These are phyloP conservation scores for Caenorhabditis auriculariae DNA, from an alignment of 2,888 invertebrate species.

Conservation along the genomic window DNA sequence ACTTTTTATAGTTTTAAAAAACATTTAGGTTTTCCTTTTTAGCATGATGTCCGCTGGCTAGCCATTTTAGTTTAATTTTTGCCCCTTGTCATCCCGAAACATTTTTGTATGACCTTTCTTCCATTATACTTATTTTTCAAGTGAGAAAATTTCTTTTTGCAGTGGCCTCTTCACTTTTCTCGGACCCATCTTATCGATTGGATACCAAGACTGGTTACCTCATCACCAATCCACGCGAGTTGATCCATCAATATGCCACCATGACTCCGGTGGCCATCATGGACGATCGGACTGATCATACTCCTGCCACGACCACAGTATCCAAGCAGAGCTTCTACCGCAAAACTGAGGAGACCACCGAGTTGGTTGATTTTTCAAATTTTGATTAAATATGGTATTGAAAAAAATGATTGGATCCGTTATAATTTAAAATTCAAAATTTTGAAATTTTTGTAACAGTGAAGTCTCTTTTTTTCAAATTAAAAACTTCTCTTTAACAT, in stretches of 20 bases:
- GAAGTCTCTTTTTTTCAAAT: background rate
- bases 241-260: slow-evolving; percentile 61
- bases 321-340: slow-evolving; percentile 53
- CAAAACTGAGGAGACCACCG: slow-evolving; percentile 50
- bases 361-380: slow-evolving; percentile 10
- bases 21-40: too few species aligned
- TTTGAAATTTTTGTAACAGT: background rate
- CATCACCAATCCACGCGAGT: slow-evolving; percentile 61
- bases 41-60: too few species aligned
- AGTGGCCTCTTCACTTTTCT: slow-evolving; percentile 42
- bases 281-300: slow-evolving; percentile 43
- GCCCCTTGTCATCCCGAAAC: too few species aligned
- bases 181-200: slow-evolving; percentile 48
- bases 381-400: background rate
- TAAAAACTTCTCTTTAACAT: too few species aligned
- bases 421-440: background rate
- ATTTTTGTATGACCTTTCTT: too few species aligned
- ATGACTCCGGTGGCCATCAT: slow-evolving; percentile 56
- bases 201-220: slow-evolving; percentile 52
- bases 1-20: too few species aligned
- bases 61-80: too few species aligned
- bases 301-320: slow-evolving; percentile 32
- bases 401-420: background rate
- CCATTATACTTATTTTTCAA: too few species aligned
- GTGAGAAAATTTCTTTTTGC: too few species aligned